A percentile compares a stretch with the other conserved stretches of the same genome.
phyloP scores from a whole-genome alignment of 2,888 invertebrate genomes.

The Cosmia trapezina region DNA sequence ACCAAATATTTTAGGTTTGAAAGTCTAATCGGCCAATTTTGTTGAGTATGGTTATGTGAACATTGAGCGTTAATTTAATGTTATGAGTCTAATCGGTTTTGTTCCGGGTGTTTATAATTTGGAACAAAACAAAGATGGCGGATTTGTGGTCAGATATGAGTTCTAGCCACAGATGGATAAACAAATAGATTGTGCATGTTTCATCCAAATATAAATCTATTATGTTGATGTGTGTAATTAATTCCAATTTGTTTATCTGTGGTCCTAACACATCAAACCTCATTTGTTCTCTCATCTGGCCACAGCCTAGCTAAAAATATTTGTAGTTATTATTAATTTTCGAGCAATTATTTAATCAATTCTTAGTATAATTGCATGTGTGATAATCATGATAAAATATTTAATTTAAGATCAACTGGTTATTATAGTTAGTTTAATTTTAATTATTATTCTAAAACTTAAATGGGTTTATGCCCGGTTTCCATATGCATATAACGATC shows the following conservation, averaged over 20 bases:
- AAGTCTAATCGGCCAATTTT: slow-evolving; percentile 8
- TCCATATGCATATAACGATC: neutral
- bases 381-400: slow-evolving; percentile 60
- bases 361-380: slow-evolving; percentile 55
- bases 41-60: slow-evolving; percentile 30
- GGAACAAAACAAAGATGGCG: slow-evolving; percentile 14
- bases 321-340: slow-evolving; percentile 53
- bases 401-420: slow-evolving; percentile 49
- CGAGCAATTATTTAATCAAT: slow-evolving; percentile 61
- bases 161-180: neutral
- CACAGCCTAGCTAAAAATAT: slow-evolving; percentile 21
- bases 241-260: slow-evolving; percentile 7
- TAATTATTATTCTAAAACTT: slow-evolving; percentile 34
- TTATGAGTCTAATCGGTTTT: slow-evolving; percentile 28
- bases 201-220: neutral
- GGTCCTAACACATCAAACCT: neutral
- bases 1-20: slow-evolving; percentile 44
- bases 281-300: slow-evolving; percentile 5
- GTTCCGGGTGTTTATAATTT: slow-evolving; percentile 29
- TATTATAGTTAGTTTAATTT: slow-evolving; percentile 47
- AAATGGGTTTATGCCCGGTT: slow-evolving; percentile 29
- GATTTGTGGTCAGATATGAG: slow-evolving; percentile 1
- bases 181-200: neutral
- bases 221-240: no score
- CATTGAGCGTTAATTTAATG: slow-evolving; percentile 24